A percentile compares a stretch with the other conserved stretches of the same genome.
phyloP scores from a whole-genome alignment of 2,888 invertebrate genomes.

The Prenolepis imparis region DNA sequence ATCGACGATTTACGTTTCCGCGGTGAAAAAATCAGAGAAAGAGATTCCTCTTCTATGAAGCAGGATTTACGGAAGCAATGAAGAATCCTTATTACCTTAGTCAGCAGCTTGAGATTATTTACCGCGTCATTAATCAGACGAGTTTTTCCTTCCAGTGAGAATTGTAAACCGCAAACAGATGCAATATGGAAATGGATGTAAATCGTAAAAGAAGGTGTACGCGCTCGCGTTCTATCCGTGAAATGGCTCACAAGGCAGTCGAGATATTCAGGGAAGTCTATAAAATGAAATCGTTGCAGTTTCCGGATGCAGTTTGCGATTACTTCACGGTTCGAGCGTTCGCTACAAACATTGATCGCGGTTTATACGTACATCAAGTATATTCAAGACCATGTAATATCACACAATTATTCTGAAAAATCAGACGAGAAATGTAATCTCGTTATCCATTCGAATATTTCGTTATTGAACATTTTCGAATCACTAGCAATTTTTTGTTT shows the following conservation, averaged over 20 bases:
- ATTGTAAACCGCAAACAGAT: constrained; percentile 75
- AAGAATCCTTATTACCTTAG: constrained; percentile 64
- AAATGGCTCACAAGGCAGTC: constrained; percentile 70
- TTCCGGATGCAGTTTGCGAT: constrained; percentile 68
- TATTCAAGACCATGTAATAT: background rate
- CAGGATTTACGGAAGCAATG: constrained; percentile 68
- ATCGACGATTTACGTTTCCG: background rate
- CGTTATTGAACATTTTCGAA: background rate
- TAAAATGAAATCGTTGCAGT: constrained; percentile 82
- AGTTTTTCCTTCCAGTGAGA: constrained; percentile 63
- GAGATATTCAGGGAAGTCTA: constrained; percentile 76
- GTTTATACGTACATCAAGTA: background rate
- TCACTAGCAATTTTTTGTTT: background rate
- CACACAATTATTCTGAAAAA: background rate
- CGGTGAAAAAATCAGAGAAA: constrained; percentile 41
- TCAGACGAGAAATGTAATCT: background rate
- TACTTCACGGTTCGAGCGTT: constrained; percentile 30
- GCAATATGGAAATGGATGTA: constrained; percentile 81
- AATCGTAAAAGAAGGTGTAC: constrained; percentile 80
- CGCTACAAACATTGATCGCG: constrained; percentile 53
- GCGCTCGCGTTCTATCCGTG: constrained; percentile 67
- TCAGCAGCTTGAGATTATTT: constrained; percentile 74
- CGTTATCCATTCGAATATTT: background rate
- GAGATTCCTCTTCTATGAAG: background rate
- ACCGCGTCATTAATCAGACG: constrained; percentile 78